Conservation (phyloP, 2,113 vertebrate genomes). For the Nibea coibor region DNA sequence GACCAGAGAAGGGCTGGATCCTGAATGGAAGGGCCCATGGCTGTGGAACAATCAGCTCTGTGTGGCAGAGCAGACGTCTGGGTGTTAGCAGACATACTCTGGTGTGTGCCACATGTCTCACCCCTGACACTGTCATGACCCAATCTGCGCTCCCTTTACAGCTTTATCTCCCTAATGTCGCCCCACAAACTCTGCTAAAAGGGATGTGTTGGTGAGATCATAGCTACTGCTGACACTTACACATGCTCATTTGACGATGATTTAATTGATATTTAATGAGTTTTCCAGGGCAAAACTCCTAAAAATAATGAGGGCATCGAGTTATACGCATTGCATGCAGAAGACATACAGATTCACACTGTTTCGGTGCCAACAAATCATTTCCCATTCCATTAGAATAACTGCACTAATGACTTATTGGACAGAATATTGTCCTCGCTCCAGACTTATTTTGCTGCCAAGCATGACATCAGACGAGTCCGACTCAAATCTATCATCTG, state of each 20-base stretch:
- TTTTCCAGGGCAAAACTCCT: slow-evolving; percentile 56
- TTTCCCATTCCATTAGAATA: slow-evolving; percentile 56
- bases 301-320: slow-evolving; percentile 38
- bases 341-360: slow-evolving; percentile 49
- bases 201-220: slow-evolving; percentile 57
- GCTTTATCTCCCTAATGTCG: slow-evolving; percentile 73
- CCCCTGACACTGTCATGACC: slow-evolving; percentile 77
- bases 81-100: slow-evolving; percentile 72
- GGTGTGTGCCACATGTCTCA: slow-evolving; percentile 81
- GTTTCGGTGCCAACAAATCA: slow-evolving; percentile 52
- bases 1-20: slow-evolving; percentile 55
- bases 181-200: slow-evolving; percentile 62
- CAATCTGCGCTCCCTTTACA: slow-evolving; percentile 69
- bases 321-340: slow-evolving; percentile 29
- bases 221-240: slow-evolving; percentile 53
- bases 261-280: slow-evolving; percentile 67
- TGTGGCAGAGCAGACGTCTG: slow-evolving; percentile 73
- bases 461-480: slow-evolving; percentile 63
- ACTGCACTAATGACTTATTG: slow-evolving; percentile 34
- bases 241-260: slow-evolving; percentile 23
- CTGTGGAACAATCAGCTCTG: slow-evolving; percentile 75
- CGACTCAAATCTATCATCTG: slow-evolving; percentile 53
- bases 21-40: slow-evolving; percentile 66
- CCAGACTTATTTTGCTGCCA: slow-evolving; percentile 45
- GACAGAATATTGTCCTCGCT: slow-evolving; percentile 47